These are phyloP conservation scores for Syngnathus rostellatus DNA, from an alignment of 2,797 vertebrate genomes.

Conservation along the genomic window DNA sequence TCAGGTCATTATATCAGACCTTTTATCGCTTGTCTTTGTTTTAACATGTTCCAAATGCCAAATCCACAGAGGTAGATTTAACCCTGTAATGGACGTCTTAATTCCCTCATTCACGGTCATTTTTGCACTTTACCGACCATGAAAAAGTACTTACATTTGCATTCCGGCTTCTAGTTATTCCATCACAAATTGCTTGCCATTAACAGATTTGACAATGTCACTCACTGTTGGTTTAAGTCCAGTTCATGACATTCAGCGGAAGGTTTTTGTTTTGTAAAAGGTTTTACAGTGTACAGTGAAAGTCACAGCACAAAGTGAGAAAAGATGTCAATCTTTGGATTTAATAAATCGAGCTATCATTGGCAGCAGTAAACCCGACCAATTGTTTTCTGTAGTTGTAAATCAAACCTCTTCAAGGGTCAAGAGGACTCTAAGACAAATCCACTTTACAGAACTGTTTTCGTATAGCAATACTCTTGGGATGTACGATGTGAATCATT, in stretches of 20 bases:
- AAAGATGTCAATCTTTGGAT: background rate
- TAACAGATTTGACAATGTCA: background rate
- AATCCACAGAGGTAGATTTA: constrained; percentile 1
- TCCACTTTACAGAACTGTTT: too few species aligned
- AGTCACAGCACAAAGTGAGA: background rate
- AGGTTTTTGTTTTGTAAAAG: background rate
- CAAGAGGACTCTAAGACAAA: too few species aligned
- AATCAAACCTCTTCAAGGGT: too few species aligned
- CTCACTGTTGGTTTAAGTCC: background rate
- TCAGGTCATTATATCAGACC: constrained; percentile 8
- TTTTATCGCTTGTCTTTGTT: constrained; percentile 4
- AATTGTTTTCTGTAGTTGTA: background rate
- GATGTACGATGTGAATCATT: too few species aligned
- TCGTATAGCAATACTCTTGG: too few species aligned
- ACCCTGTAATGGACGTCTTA: background rate
- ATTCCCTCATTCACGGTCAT: constrained; percentile 1
- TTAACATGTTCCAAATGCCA: constrained; percentile 8
- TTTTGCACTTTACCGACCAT: constrained; percentile 1
- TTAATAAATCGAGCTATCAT: background rate
- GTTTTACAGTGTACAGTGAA: background rate
- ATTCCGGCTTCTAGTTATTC: background rate
- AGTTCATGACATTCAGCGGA: too few species aligned
- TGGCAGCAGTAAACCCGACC: background rate
- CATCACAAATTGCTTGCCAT: background rate
- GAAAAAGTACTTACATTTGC: background rate